These are phyloP conservation scores for Bufotes viridis DNA, from an alignment of 2,797 vertebrate species.

Conservation along the genomic window DNA sequence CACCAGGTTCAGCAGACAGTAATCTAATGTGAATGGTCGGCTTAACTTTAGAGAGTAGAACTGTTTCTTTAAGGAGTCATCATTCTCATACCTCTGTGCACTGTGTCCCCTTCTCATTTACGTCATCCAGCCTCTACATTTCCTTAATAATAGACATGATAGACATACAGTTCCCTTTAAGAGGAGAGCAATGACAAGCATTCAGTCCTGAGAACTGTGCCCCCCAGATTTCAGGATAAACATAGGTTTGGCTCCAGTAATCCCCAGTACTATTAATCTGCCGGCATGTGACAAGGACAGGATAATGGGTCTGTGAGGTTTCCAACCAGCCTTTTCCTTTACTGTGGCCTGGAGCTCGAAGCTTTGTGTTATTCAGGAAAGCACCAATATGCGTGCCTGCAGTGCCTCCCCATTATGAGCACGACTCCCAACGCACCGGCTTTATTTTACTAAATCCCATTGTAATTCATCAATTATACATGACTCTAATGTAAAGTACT, in stretches of 20 bases:
- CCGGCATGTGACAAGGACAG: slow-evolving; percentile 81
- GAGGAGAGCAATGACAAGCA: slow-evolving; percentile 75
- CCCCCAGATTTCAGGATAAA: slow-evolving; percentile 76
- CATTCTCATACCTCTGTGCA: not conserved
- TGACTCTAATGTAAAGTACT: not conserved
- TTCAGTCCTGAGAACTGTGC: slow-evolving; percentile 73
- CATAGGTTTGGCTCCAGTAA: slow-evolving; percentile 67
- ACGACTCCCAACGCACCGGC: not conserved
- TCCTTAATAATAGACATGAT: not conserved
- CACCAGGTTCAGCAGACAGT: no score
- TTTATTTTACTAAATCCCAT: not conserved
- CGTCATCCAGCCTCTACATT: not conserved
- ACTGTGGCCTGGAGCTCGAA: slow-evolving; percentile 42
- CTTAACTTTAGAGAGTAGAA: not conserved
- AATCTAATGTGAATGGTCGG: no score
- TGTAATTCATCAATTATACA: not conserved
- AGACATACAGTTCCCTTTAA: slow-evolving; percentile 28
- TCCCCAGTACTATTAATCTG: slow-evolving; percentile 77
- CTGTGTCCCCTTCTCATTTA: not conserved
- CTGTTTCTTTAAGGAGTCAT: not conserved
- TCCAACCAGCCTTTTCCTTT: slow-evolving; percentile 78
- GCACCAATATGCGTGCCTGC: slow-evolving; percentile 6
- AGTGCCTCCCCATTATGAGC: not conserved
- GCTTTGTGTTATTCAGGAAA: slow-evolving; percentile 55
- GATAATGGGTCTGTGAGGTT: slow-evolving; percentile 88